Base-by-base conservation (phyloP, 1,140 invertebrate species). In the Ips nitidus region DNA sequence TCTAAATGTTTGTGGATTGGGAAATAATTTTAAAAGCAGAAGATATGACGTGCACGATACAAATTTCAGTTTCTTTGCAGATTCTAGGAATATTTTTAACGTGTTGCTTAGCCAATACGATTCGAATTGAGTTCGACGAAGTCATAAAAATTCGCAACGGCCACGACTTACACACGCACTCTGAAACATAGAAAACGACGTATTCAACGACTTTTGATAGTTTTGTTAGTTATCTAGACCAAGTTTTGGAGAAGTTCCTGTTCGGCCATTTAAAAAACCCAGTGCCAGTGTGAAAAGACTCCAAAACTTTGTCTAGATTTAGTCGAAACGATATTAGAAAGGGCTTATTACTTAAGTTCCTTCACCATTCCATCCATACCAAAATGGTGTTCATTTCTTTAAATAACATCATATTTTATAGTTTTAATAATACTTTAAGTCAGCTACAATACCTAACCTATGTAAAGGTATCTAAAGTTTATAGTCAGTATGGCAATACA, bases 81-180 rank as follows among this genome's bases (percentile, higher is more conserved):
- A 71, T 71, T 45, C 39, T 71, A 66, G 69, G 63, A n/a, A 66
- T 71, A 60, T 71, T 71, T 61, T 60, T 71, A 55, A 71, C 69
- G 63, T 71, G 69, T 66, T 71, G 62, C 63, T 64, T 71, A 52
- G 62, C 63, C 57, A 71, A 71, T 41, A 39, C 60, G 43, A 57
- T 69, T 58, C 37, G 37, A 63, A 45, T 56, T 45, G 60, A 69
- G 41, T 47, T 52, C 41, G 67, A 69, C 60, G 67, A 69, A 41
- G 53, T 69, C 22, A 63, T 63, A 38, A 68, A 68, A 68, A 59
- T 71, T 43, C 69, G 64, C 69, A 71, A 71, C 38, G 69, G 69
- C 62, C 60, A 63, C 50, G 53, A 71, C 36, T 65, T 65, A 22
- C 63, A 62, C 61, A 55, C 60, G 39, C 62, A 66, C 55, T 71